Base-by-base conservation (phyloP, 2,113 vertebrate species). In the Echinops telfairi region DNA sequence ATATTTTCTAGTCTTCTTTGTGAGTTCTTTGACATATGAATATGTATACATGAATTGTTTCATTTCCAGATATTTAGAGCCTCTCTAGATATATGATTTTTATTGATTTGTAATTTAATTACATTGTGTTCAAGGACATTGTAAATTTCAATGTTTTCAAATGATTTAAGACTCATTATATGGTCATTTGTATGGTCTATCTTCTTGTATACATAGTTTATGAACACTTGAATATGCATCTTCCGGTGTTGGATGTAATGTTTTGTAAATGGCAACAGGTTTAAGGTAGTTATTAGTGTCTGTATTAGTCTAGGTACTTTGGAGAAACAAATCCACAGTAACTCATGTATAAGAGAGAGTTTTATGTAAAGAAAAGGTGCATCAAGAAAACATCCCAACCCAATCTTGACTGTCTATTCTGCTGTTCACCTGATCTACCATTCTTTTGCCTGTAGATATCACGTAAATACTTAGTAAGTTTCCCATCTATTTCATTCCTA, bases 81-180 rank as follows among this genome's bases (percentile, higher is more conserved):
- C 82, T 90, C 89, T 85, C 25, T 92, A 85, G 33, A 29, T 73
- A 2, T 73, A 64, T 88, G 60, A 71, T 87, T 90, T 83, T 84
- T 36, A 31, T 76, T 76, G 19, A 53, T 43, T 92, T 92, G 2
- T 62, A 66, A 77, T 88, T 94, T 81, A 90, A 71, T 82, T 87
- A 15, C 29, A 81, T 58, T 89, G 89, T 70, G 14, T 25, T 53
- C 29, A 70, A 29, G n/a, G 33, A 83, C 47, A 83, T 9, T 75
- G 6, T 76, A 83, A 58, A 77, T 93, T 36, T 92, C 17, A 47
- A 16, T n/a, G 6, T 86, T 88, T 83, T 29, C 31, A 81, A 60
- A 53, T 29, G 43, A n/a, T n/a, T n/a, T n/a, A n/a, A n/a, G n/a
- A n/a, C n/a, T n/a, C n/a, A n/a, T n/a, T 60, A 88, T 83, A 38